Base-by-base conservation (phyloP, 2,888 invertebrate species). In the Subacronicta megacephala region DNA sequence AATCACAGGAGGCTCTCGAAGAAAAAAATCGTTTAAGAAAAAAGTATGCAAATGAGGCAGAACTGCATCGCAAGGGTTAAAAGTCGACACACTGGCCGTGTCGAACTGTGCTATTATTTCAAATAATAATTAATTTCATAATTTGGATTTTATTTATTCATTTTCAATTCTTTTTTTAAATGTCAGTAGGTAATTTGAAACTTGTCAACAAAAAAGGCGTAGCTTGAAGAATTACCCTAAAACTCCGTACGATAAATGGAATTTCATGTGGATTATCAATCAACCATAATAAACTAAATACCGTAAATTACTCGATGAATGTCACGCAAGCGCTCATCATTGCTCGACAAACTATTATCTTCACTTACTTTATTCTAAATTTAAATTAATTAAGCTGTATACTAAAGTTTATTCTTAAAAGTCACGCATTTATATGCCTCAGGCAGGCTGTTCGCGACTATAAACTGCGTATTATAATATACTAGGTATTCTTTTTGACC, bases 1-100 rank as follows among this genome's bases (percentile, higher is more conserved):
- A 88, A 89, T 88, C 77, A 77, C 79, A 78, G 77, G 78, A 75
- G 70, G 72, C 72, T 80, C 50, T 79, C 81, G 78, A 86, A 88
- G 54, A 80, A 75, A 74, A 75, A 84, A 78, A 81, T 81, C 83
- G 54, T 62, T 74, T 74, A 84, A 87, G 84, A 88, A 90, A 90
- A 85, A 89, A 91, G 62, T 67, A 68, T 71, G 66, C 67, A 74
- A 75, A 72, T 72, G 51, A 46, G 60, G 44, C 77, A 78, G 82
- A n/a, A n/a, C n/a, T n/a, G n/a, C 82, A 80, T 82, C 81, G 75
- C 59, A 76, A 72, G 78, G 78, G 82, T 82, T 81, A 73, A 76
- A n/a, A 64, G 65, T 26, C 3, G 10, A 23, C 23, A 23, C 62
- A 54, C 62, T 69, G 74, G 77, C 81, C 77, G 72, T 73, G 67